phyloP scores from a whole-genome alignment of 2,113 vertebrate species.

The Notothenia coriiceps region DNA sequence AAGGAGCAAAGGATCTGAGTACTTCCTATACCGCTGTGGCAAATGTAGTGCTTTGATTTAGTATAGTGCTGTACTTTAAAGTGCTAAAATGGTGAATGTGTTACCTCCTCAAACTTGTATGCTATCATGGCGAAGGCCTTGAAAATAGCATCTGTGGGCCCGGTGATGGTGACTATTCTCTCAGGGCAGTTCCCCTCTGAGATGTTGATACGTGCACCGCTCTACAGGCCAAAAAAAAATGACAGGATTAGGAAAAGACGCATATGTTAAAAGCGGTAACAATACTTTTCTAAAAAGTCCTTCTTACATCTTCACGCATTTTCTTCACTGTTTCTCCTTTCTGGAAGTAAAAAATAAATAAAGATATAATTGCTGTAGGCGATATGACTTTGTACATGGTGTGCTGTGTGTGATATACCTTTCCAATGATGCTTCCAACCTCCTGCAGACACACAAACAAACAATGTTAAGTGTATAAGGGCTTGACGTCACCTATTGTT shows the following conservation, averaged over 20 bases:
- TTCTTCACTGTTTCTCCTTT: slow-evolving; percentile 99
- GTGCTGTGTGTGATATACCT: slow-evolving; percentile 83
- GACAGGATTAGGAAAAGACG: neutral
- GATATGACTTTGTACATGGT: neutral
- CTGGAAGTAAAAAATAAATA: slow-evolving; percentile 79
- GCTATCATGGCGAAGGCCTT: slow-evolving; percentile 99
- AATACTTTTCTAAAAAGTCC: neutral
- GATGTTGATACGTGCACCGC: slow-evolving; percentile 97
- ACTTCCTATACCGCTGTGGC: no score
- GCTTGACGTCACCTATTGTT: neutral
- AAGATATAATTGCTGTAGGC: neutral
- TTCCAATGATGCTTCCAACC: slow-evolving; percentile 99
- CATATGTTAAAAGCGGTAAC: neutral
- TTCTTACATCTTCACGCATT: slow-evolving; percentile 96
- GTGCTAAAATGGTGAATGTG: neutral
- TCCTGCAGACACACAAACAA: slow-evolving; percentile 85
- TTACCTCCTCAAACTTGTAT: slow-evolving; percentile 99
- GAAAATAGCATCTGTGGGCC: slow-evolving; percentile 98
- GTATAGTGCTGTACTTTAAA: neutral
- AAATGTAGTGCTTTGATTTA: neutral
- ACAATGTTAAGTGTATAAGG: neutral
- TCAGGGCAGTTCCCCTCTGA: slow-evolving; percentile 98
- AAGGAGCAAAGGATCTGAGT: neutral
- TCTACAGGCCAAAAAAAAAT: slow-evolving; percentile 79
- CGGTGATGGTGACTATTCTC: slow-evolving; percentile 97